Conservation (phyloP, 2,797 vertebrate species). For the Etheostoma nigrum region DNA sequence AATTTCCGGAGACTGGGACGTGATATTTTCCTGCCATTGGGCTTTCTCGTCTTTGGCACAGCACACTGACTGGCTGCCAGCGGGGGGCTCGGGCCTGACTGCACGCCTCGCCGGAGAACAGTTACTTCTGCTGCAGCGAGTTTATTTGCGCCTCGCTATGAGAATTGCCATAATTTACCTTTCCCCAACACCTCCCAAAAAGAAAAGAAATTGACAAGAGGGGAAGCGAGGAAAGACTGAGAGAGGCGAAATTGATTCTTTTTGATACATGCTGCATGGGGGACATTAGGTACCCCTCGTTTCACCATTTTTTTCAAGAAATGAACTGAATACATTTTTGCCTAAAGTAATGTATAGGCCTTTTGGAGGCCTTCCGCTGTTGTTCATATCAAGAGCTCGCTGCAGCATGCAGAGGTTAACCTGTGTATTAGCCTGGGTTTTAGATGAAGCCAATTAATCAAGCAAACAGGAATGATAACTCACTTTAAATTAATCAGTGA, state of each 20-base stretch:
- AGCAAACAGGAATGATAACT: slow-evolving; percentile 37
- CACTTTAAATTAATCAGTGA: slow-evolving; percentile 31
- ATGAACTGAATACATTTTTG: slow-evolving; percentile 81
- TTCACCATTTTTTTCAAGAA: slow-evolving; percentile 79
- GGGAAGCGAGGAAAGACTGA: slow-evolving; percentile 78
- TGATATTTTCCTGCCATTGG: slow-evolving; percentile 88
- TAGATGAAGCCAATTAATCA: slow-evolving; percentile 52
- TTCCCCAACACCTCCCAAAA: slow-evolving; percentile 80
- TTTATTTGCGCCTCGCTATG: slow-evolving; percentile 89
- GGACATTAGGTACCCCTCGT: slow-evolving; percentile 81
- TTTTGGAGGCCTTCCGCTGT: slow-evolving; percentile 50
- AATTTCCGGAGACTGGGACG: slow-evolving; percentile 88
- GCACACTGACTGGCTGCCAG: slow-evolving; percentile 86
- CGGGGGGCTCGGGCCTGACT: slow-evolving; percentile 82
- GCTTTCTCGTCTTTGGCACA: slow-evolving; percentile 85
- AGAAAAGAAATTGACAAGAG: slow-evolving; percentile 83
- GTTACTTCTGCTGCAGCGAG: slow-evolving; percentile 87
- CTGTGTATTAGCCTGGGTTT: slow-evolving; percentile 29
- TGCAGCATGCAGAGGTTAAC: slow-evolving; percentile 38
- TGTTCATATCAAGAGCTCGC: slow-evolving; percentile 48
- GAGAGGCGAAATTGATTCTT: slow-evolving; percentile 82
- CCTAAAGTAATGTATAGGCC: slow-evolving; percentile 66
- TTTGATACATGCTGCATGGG: slow-evolving; percentile 79
- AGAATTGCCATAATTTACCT: slow-evolving; percentile 91
- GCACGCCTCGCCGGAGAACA: slow-evolving; percentile 86